Base-by-base conservation (phyloP, 1,140 invertebrate genomes). In the Polypedilum vanderplanki region DNA sequence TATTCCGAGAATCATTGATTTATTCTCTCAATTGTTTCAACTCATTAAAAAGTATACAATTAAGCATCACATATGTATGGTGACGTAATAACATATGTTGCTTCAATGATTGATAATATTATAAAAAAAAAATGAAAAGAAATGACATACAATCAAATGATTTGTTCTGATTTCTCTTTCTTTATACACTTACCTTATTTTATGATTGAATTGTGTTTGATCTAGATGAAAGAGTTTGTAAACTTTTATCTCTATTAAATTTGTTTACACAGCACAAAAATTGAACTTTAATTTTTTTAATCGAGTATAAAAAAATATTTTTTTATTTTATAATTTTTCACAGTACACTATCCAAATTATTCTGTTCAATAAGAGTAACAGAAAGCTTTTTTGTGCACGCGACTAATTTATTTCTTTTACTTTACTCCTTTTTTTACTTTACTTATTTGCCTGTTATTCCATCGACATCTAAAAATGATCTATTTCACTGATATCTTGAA, bases 401-500 rank as follows among this genome's bases (percentile, higher is more conserved):
- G 24, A 33, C 24, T 33, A 5, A 33, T 33, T 33, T 33, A 33
- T 5, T n/a, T 33, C 24, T 33, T 33, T 33, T 5, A 33, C 24
- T 33, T 33, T 33, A 3, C 24, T 33, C 24, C 24, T 33, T 33
- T 33, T 33, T 33, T 1, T 33, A n/a, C 24, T 33, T 33, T 33
- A 33, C 24, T 33, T 33, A 33, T 33, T 33, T 57, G 46, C 46
- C 46, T 57, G 46, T 70, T 70, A 18, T 18, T 70, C 65, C 65
- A 22, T 18, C 20, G 65, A 22, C 65, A 70, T 70, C 65, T 70
- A 70, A 18, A 70, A 20, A 70, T 70, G 65, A 70, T 70, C 65
- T 70, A 70, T 22, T 70, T 70, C 17, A 20, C 20, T 70, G 65
- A 70, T 70, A 70, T 70, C 65, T 70, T 70, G 65, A 18, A 70